These are phyloP conservation scores for Tetragnatha montana DNA, from an alignment of 2,888 invertebrate genomes.

Conservation along the genomic window DNA sequence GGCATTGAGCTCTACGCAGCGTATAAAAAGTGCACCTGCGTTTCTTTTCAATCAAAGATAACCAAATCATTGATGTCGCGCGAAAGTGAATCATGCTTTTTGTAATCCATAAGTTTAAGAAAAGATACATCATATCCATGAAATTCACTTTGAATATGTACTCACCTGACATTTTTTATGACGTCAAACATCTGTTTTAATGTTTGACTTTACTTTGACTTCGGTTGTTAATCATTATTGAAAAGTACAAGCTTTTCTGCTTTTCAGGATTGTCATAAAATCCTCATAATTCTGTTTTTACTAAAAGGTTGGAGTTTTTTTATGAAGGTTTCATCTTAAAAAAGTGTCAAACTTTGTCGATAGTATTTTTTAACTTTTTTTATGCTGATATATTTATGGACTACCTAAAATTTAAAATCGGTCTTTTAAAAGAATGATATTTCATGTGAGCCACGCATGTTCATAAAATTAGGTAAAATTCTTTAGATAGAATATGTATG, in stretches of 20 bases:
- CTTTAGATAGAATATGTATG: neutral
- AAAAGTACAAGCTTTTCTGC: constrained; percentile 2
- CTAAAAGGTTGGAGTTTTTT: neutral
- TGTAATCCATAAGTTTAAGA: constrained; percentile 16
- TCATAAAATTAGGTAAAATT: too few species aligned
- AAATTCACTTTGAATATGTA: constrained; percentile 14
- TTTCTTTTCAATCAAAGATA: neutral
- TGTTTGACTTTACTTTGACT: constrained; percentile 45
- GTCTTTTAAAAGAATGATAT: too few species aligned
- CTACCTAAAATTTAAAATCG: too few species aligned
- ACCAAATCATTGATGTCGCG: neutral
- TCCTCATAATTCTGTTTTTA: neutral
- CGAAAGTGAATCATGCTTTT: constrained; percentile 31
- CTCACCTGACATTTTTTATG: constrained; percentile 68
- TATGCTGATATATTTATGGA: too few species aligned
- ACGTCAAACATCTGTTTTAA: constrained; percentile 63
- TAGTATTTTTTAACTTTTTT: neutral
- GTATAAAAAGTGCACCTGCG: neutral
- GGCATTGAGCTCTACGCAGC: neutral
- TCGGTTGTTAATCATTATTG: neutral
- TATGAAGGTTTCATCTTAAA: too few species aligned
- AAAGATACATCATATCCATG: constrained; percentile 56
- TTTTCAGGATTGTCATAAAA: constrained; percentile 19
- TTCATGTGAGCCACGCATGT: too few species aligned
- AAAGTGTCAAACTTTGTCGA: constrained; percentile 21